phyloP scores from a whole-genome alignment of 2,888 invertebrate genomes.

The Gastracanthus pulcherrimus region DNA sequence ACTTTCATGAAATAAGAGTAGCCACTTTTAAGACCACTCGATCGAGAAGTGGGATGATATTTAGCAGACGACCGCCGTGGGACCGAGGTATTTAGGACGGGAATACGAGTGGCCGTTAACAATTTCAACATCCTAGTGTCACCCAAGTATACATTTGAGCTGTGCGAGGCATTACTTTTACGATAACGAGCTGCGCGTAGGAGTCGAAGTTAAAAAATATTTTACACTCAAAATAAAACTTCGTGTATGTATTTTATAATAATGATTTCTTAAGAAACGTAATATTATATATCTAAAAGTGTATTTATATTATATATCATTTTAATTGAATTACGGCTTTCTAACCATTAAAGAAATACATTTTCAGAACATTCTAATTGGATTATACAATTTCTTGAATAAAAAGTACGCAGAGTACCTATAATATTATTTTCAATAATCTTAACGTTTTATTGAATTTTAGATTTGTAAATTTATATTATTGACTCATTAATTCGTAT shows the following conservation, averaged over 20 bases:
- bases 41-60: slow-evolving; percentile 51
- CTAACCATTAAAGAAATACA: no score
- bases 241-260: background rate
- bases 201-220: background rate
- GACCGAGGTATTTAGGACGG: slow-evolving; percentile 25
- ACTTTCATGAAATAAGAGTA: slow-evolving; percentile 49
- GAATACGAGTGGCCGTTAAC: slow-evolving; percentile 23
- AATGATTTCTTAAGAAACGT: background rate
- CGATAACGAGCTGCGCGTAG: background rate
- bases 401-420: no score
- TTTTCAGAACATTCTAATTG: no score
- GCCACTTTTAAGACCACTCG: slow-evolving; percentile 41
- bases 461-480: no score
- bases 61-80: slow-evolving; percentile 57
- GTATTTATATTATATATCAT: no score
- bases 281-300: no score
- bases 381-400: no score
- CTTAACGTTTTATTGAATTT: no score
- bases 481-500: no score
- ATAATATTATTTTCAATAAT: no score
- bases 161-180: slow-evolving; percentile 12
- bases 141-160: slow-evolving; percentile 4
- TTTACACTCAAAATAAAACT: no score
- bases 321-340: no score
- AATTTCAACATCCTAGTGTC: slow-evolving; percentile 26